Evolutionary conservation across 2,113 vertebrate species (phyloP), one percentile per base, ranked within the genome.

Genomic region (Scortum barcoo): DNA sequence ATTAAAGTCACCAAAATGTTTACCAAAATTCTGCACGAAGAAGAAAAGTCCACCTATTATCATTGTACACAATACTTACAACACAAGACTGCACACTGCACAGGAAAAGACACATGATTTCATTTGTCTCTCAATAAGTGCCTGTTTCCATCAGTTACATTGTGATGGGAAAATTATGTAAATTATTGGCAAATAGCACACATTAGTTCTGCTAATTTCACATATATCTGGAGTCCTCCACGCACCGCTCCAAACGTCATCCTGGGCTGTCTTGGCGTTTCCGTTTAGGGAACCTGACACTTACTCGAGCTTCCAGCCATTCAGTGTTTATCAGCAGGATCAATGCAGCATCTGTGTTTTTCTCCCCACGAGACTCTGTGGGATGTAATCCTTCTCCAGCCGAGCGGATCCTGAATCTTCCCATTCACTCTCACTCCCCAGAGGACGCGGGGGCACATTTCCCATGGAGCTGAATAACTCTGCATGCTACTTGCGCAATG

Each of bases 281-380:
- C 88, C 79, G 80, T 90, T 92, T 72, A 12, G 68, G 86, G 63
- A 93, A 93, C 85, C 87, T 86, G 90, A 94, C 81, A 84, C 91
- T 89, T 40, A 65, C 68, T 80, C 2, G 2, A 83, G 86, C 87
- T 86, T 90, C 76, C 77, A 91, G 77, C 85, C 82, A 81, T 88
- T 92, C 89, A 86, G 67, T 74, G 83, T 88, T 91, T 93, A 93
- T 89, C 90, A 87, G 86, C 89, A 86, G 82, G 89, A 93, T 94
- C 90, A 94, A 92, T 91, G 92, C 86, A 89, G 90, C 91, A 94
- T 92, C 90, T 92, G 90, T 93, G 90, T 86, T 72, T 85, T 57
- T 65, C 87, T 87, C 86, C 80, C 86, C 91, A 56, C 5, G 77
- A 91, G 86, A 91, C 86, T 62, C 79, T 56, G 79, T 80, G 91